These are phyloP conservation scores for Hirtodrosophila duncani DNA, from an alignment of 2,888 invertebrate species.

Conservation along the genomic window DNA sequence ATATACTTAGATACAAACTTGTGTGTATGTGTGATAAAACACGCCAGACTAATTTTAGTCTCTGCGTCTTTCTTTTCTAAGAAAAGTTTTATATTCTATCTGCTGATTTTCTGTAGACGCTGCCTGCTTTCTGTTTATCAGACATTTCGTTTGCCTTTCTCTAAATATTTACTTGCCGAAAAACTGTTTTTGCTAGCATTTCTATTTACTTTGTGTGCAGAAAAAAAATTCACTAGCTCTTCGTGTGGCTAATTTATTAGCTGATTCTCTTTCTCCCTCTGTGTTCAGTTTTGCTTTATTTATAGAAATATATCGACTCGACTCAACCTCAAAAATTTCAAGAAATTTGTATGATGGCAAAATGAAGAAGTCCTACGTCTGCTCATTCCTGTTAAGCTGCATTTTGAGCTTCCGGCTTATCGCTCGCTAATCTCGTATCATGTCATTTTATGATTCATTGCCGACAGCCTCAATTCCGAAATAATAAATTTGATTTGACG, in stretches of 20 bases:
- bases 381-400: background rate
- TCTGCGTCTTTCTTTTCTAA: slow-evolving; percentile 29
- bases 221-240: slow-evolving; percentile 10
- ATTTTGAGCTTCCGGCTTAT: slow-evolving; percentile 1
- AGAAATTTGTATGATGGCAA: background rate
- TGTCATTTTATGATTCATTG: slow-evolving; percentile 23
- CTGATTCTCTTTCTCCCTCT: slow-evolving; percentile 16
- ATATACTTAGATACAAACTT: slow-evolving; percentile 12
- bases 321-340: too few relatives aligned
- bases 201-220: slow-evolving; percentile 32
- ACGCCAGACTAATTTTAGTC: slow-evolving; percentile 60
- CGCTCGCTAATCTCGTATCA: slow-evolving; percentile 16
- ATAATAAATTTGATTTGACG: slow-evolving; percentile 20
- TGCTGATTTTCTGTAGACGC: slow-evolving; percentile 35
- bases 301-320: slow-evolving; percentile 43
- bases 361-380: background rate
- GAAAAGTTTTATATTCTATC: slow-evolving; percentile 24
- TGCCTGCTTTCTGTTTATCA: slow-evolving; percentile 11
- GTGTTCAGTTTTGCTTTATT: slow-evolving; percentile 30
- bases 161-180: slow-evolving; percentile 46
- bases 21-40: slow-evolving; percentile 3
- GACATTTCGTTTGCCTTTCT: slow-evolving; percentile 18
- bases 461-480: background rate
- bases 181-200: slow-evolving; percentile 26
- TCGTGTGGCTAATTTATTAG: slow-evolving; percentile 50